phyloP scores from a whole-genome alignment of 2,888 invertebrate genomes.

The Cantharis rustica region DNA sequence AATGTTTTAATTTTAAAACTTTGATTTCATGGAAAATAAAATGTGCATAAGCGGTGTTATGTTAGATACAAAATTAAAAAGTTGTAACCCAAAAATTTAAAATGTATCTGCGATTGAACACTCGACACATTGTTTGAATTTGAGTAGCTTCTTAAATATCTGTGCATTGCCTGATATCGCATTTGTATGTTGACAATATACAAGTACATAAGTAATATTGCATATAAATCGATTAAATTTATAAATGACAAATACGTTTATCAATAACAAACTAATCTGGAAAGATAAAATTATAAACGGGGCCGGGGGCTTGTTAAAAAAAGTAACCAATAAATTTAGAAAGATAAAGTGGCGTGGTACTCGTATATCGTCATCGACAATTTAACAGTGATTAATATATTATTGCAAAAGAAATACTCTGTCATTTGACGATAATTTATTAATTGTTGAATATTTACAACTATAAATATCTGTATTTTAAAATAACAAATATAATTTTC shows the following conservation, averaged over 20 bases:
- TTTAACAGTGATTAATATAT: background rate
- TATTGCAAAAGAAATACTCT: background rate
- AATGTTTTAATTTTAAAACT: too few species aligned
- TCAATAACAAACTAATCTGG: background rate
- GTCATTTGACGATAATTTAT: too few species aligned
- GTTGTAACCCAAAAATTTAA: too few species aligned
- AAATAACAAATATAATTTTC: too few species aligned
- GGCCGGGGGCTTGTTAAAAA: background rate
- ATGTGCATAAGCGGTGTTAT: too few species aligned
- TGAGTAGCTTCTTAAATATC: background rate
- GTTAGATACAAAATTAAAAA: too few species aligned
- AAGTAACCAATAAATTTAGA: background rate
- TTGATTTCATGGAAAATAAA: too few species aligned
- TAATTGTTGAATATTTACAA: too few species aligned
- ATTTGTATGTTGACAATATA: background rate
- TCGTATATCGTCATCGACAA: background rate
- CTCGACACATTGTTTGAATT: background rate
- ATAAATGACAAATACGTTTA: background rate
- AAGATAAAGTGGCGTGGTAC: background rate
- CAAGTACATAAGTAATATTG: background rate
- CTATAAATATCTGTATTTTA: too few species aligned
- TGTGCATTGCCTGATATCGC: background rate
- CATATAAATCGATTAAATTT: background rate
- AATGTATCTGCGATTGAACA: background rate
- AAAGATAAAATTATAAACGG: background rate